Conservation (phyloP, 2,113 vertebrate species). For the Thermophis baileyi region DNA sequence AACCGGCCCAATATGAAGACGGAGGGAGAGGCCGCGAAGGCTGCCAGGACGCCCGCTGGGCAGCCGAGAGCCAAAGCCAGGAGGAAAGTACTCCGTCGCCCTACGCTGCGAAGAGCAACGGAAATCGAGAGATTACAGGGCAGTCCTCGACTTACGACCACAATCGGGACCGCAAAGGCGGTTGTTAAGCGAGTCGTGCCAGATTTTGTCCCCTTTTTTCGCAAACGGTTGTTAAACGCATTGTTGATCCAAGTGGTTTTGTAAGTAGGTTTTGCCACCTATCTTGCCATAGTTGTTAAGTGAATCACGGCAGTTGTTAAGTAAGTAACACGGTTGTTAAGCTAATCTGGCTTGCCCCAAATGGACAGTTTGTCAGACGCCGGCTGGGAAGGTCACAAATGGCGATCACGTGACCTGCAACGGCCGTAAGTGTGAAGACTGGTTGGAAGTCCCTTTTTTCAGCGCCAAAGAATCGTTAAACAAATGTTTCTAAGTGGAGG, state of each 20-base stretch:
- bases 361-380: no score
- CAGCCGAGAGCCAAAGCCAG: conserved; percentile 78
- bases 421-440: no score
- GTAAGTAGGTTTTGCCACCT: neutral
- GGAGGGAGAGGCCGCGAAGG: conserved; percentile 78
- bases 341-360: no score
- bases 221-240: no score
- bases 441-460: no score
- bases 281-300: neutral
- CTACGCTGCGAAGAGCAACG: conserved; percentile 65
- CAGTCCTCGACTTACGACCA: neutral
- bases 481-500: no score
- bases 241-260: no score
- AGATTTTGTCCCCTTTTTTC: no score
- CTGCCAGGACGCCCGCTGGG: conserved; percentile 81
- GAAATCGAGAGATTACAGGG: neutral
- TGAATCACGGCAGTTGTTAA: neutral
- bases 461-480: no score
- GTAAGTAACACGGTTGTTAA: neutral
- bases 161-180: no score
- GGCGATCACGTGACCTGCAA: no score
- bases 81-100: conserved; percentile 77
- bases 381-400: no score
- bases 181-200: neutral
- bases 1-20: conserved; percentile 83